Evolutionary conservation across 1,140 invertebrate species (phyloP).

Genomic region (Tyrophagus putrescentiae): DNA sequence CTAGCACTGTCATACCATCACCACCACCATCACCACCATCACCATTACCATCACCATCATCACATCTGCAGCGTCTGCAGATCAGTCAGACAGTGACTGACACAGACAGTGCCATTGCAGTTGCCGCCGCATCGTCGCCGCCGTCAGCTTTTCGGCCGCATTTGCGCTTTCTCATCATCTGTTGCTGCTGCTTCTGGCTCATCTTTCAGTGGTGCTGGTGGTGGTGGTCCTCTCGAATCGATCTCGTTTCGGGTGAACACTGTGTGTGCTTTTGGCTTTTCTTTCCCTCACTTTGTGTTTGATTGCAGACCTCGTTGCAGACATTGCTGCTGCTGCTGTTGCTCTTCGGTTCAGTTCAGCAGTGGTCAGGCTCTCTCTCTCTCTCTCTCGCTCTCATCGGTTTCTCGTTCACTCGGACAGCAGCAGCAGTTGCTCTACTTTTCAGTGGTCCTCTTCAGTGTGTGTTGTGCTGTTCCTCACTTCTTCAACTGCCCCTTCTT

Average conservation of each 20-base stretch:
- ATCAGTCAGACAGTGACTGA: no score
- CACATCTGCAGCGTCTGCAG: not conserved
- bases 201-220: no score
- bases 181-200: not conserved
- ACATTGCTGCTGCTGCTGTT: not conserved
- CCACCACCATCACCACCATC: no score
- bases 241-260: not conserved
- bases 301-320: no score
- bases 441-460: not conserved
- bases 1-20: no score
- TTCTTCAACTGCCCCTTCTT: no score
- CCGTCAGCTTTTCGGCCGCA: no score
- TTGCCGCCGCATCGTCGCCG: no score
- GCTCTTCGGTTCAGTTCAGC: not conserved
- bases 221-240: not conserved
- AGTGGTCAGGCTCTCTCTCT: conserved; percentile 1
- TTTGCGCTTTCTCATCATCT: no score
- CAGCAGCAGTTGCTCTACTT: not conserved
- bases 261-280: not conserved
- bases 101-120: no score
- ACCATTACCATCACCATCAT: no score
- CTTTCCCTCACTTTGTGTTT: no score
- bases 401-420: not conserved
- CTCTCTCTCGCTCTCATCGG: not conserved
- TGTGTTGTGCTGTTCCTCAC: not conserved